Evolutionary conservation across 2,113 vertebrate species (phyloP).

Genomic region (Danio rerio): DNA sequence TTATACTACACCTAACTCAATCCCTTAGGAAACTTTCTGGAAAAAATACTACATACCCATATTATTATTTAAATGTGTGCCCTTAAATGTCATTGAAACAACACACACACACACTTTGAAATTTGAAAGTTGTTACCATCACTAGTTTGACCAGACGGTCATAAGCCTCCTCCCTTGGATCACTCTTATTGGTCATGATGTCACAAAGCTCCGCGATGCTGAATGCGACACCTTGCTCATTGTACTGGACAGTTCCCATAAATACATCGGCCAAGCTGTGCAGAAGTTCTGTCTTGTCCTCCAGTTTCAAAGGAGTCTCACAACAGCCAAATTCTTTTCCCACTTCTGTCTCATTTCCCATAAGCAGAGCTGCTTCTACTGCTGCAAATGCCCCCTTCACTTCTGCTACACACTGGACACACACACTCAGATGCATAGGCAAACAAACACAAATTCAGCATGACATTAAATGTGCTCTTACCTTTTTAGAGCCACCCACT

Average conservation of each 20-base stretch:
- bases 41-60: too few relatives aligned
- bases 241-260: constrained; percentile 83
- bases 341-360: constrained; percentile 55
- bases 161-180: constrained; percentile 57
- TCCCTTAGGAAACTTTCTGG: too few relatives aligned
- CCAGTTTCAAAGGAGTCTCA: constrained; percentile 50
- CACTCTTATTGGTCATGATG: constrained; percentile 71
- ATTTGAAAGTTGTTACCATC: constrained; percentile 63
- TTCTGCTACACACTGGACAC: constrained; percentile 72
- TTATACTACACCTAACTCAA: too few relatives aligned
- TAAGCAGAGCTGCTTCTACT: constrained; percentile 68
- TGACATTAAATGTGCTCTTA: constrained; percentile 55
- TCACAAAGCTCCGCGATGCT: constrained; percentile 74
- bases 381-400: constrained; percentile 73
- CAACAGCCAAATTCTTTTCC: constrained; percentile 78
- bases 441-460: not conserved
- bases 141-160: constrained; percentile 66
- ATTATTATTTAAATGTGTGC: too few relatives aligned
- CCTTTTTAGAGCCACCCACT: constrained; percentile 83
- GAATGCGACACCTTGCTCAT: constrained; percentile 70
- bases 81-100: not conserved
- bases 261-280: constrained; percentile 79
- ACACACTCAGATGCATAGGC: not conserved
- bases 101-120: not conserved
- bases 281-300: constrained; percentile 76